Base-by-base conservation (phyloP, 2,113 vertebrate species). In the Centropristis striata region DNA sequence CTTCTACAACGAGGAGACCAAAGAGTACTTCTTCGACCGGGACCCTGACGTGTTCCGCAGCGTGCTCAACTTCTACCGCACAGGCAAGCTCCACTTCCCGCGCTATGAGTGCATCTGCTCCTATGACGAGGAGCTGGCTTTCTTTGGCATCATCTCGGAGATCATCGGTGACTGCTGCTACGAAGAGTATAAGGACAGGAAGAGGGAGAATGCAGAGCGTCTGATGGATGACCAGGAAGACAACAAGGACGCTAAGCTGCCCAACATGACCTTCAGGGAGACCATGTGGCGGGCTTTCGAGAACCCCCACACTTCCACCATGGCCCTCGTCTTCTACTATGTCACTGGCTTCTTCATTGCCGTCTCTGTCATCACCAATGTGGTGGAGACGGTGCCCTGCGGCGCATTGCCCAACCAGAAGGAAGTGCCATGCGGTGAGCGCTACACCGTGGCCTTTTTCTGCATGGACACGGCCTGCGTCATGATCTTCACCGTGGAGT, bases 261-360 rank as follows among this genome's bases (percentile, higher is more conserved):
- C 98, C 44, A 97, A 97, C 47, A 96, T 99, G 95, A 98, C 96
- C 90, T 97, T 95, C 92, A 96, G 98, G 67, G 96, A 99, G 95
- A 98, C 97, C 90, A 99, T 99, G 98, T 99, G 98, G 98, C 94
- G 98, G 69, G 98, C 98, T 83, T 99, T 99, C 8, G 98, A 99
- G 95, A 99, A 99, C 94, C 98, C 98, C 2, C 98, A 99, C 94
- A 99, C 98, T 87, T 99, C 98, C 94, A 99, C 98, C 61, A 96
- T 99, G 96, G 98, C 98, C 61, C 95, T 99, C 90, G 98, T 99
- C 92, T 99, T 99, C 96, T 99, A 99, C 93, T 99, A 99, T 0
- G 98, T 99, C 91, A 99, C 98, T 0, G 98, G 98, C 76, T 99
- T 99, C 96, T 99, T 99, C 90, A 99, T 99, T 8, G 98, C 98